phyloP scores from a whole-genome alignment of 2,888 invertebrate species.

The Hyposoter didymator region DNA sequence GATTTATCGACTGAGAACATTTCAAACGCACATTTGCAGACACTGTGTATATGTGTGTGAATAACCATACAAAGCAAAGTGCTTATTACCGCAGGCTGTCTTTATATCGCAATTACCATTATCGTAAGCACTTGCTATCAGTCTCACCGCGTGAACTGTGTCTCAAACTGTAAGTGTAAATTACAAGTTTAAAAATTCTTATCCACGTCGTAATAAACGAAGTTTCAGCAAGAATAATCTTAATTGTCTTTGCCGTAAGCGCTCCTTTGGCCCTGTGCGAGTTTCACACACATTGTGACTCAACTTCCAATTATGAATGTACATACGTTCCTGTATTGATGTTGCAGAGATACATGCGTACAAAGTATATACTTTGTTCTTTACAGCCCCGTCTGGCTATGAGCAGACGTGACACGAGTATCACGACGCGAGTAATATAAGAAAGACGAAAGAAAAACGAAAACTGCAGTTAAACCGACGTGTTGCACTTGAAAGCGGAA shows the following conservation, averaged over 20 bases:
- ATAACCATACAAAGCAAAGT: conserved; percentile 21
- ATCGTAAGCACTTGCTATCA: conserved; percentile 73
- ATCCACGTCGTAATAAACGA: conserved; percentile 47
- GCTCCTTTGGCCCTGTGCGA: conserved; percentile 49
- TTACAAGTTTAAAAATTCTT: conserved; percentile 7
- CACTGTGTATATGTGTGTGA: background rate
- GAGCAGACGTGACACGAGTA: conserved; percentile 10
- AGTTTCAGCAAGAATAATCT: conserved; percentile 74
- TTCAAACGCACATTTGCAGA: background rate
- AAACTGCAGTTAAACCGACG: conserved; percentile 14
- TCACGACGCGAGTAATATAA: background rate
- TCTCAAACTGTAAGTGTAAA: conserved; percentile 28
- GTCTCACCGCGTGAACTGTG: conserved; percentile 70
- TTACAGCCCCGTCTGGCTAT: background rate
- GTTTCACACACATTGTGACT: conserved; percentile 72
- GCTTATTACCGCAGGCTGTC: conserved; percentile 51
- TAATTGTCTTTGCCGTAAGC: conserved; percentile 74
- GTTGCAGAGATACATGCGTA: background rate
- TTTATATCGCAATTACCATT: conserved; percentile 77
- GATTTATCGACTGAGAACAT: background rate
- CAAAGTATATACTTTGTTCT: background rate
- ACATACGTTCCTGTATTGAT: background rate
- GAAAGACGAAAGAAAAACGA: conserved; percentile 1
- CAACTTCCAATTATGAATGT: conserved; percentile 71
- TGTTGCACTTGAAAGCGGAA: background rate